phyloP scores from a whole-genome alignment of 2,797 vertebrate genomes.

The Falco naumanni region DNA sequence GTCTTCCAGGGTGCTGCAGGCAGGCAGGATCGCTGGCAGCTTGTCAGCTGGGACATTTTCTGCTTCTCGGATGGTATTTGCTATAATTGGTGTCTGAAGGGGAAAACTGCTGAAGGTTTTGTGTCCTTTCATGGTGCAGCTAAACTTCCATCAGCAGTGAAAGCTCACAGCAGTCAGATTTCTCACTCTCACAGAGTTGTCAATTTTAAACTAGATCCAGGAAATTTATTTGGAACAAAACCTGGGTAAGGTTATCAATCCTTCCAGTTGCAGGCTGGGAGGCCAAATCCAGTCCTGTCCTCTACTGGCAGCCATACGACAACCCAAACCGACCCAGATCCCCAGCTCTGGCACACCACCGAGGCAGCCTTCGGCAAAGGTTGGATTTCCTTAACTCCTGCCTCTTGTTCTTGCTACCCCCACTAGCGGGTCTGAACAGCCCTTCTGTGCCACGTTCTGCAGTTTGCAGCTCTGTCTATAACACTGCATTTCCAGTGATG shows the following conservation, averaged over 20 bases:
- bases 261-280: not conserved
- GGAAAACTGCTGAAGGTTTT: rapidly evolving
- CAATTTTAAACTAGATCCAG: not conserved
- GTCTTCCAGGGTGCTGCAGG: not conserved
- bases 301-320: rapidly evolving
- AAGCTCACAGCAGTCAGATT: not conserved
- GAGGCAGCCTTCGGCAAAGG: not conserved
- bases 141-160: not conserved
- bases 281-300: not conserved
- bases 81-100: not conserved
- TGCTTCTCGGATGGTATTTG: not conserved
- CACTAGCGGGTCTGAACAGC: rapidly evolving
- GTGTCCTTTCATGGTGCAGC: rapidly evolving
- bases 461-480: not conserved
- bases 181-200: not conserved
- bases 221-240: not conserved
- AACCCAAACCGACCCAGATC: not conserved
- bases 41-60: not conserved
- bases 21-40: not conserved
- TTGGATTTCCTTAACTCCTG: not conserved
- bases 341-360: rapidly evolving
- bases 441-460: not conserved
- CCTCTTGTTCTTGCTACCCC: not conserved
- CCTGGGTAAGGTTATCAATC: rapidly evolving
- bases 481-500: not conserved